Evolutionary conservation across 2,888 invertebrate species (phyloP).

Genomic region (Tanypteryx hageni): DNA sequence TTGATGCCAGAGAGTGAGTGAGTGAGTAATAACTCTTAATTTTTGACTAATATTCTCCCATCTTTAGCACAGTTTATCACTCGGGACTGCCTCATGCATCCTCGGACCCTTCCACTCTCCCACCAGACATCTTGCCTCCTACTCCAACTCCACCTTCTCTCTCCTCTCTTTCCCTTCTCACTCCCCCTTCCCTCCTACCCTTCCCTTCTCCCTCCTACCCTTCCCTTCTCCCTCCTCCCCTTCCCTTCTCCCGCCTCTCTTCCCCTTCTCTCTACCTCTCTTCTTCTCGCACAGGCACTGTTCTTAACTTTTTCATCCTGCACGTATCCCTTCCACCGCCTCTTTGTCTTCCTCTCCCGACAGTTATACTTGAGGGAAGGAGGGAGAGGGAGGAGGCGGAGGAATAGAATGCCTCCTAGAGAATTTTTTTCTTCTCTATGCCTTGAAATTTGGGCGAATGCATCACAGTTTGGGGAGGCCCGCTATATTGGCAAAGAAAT

Average conservation of each 20-base stretch:
- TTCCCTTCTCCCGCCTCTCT: not conserved
- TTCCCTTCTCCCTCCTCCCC: not conserved
- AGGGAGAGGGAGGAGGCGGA: not conserved
- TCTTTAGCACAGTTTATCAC: slow-evolving; percentile 35
- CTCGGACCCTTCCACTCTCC: not conserved
- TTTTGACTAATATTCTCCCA: slow-evolving; percentile 47
- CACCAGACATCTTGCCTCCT: not conserved
- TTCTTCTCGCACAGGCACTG: not conserved
- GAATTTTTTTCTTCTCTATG: not conserved
- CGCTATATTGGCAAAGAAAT: not conserved
- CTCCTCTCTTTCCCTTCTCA: not conserved
- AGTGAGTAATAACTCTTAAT: slow-evolving; percentile 15
- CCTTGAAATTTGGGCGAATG: not conserved
- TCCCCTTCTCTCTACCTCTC: not conserved
- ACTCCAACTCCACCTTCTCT: not conserved
- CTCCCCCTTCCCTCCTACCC: not conserved
- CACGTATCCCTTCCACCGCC: not conserved
- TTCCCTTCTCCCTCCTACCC: not conserved
- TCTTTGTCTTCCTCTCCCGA: slow-evolving; percentile 15
- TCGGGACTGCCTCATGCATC: slow-evolving; percentile 34
- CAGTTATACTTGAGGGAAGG: not conserved
- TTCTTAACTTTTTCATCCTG: slow-evolving; percentile 14
- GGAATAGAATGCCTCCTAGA: not conserved
- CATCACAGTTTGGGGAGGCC: not conserved
- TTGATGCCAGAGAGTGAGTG: not conserved